Base-by-base conservation (phyloP, 2,797 vertebrate genomes). In the Astyanax mexicanus region DNA sequence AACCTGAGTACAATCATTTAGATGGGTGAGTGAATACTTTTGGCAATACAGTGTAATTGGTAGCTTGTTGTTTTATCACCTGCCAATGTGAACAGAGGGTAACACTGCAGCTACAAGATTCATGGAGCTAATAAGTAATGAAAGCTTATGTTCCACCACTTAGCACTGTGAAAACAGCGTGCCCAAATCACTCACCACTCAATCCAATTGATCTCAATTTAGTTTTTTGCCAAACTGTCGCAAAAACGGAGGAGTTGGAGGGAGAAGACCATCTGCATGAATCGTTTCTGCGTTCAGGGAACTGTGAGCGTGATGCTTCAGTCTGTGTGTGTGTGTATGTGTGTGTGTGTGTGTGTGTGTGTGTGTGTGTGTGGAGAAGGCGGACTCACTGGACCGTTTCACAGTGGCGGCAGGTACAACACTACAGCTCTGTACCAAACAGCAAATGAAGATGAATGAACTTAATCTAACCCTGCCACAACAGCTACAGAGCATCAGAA, bases 371-470 rank as follows among this genome's bases (percentile, higher is more conserved):
- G 21, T 75, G 66, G 69, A n/a, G n/a, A n/a, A n/a, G n/a, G 23
- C 81, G 17, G 47, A 76, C 75, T 73, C 78, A 86, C 40, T 49
- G 51, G 77, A 88, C 79, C 66, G 37, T 82, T 80, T 79, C 83
- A 76, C 83, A 76, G 88, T 78, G 89, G 85, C 80, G 86, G 80
- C 75, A 85, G 83, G 83, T 86, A 87, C 82, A 32, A 32, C 83
- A 69, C 21, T 49, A 10, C 66, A 62, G 66, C 83, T 58, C 35
- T 81, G 83, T 52, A 60, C 38, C 66, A 74, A 72, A 73, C 77
- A 66, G 45, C 82, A 90, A 90, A 92, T 90, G 86, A 92, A 91
- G 90, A 92, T 80, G 81, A 90, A 92, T 91, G 83, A 78, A 80
- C 78, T 81, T 87, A 83, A 89, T 90, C 83, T 87, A 65, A 78